Evolutionary conservation across 2,797 vertebrate genomes (phyloP), one percentile per base, ranked within the genome.

Genomic region (Sciaenops ocellatus): DNA sequence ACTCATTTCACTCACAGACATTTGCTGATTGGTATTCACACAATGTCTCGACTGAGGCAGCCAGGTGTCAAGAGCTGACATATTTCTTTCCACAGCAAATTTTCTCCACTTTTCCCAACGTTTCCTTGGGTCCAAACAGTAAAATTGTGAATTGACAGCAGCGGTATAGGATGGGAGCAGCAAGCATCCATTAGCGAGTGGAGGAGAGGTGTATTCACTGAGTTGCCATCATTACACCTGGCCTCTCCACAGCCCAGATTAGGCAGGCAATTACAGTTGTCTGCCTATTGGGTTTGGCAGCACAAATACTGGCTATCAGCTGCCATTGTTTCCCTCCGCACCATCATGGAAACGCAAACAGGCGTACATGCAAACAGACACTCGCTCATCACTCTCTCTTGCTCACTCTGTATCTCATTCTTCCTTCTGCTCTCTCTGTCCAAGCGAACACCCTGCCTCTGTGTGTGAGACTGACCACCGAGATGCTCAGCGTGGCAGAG

Each of bases 181-280:
- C 74, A 54, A 82, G 83, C 76, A 63, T 78, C 85, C 77, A 86
- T 89, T 90, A 89, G 78, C 50, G 26, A 79, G 76, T 26, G 41
- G 78, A 80, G 76, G 71, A 80, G 76, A 85, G 83, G 73, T 80
- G 79, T 50, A 64, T 84, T 86, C 79, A 70, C 70, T 7, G 50
- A 71, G 86, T 68, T 80, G 82, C 85, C 86, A 87, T 93, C 87
- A 88, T 91, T 90, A 90, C 76, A 85, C 90, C 86, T 89, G 81
- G 85, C 84, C 87, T 83, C 83, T 89, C 86, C 74, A 64, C 83
- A 55, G 63, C 74, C 52, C 71, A 85, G 84, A 91, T 90, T 90
- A 91, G 79, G 69, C 84, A 82, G 80, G 73, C 88, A 90, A 90
- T 92, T 90, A 90, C 89, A 82, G 83, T 30, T 77, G 80, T 85